These are phyloP conservation scores for Petrolisthes manimaculis DNA, from an alignment of 2,888 invertebrate genomes.

Conservation along the genomic window DNA sequence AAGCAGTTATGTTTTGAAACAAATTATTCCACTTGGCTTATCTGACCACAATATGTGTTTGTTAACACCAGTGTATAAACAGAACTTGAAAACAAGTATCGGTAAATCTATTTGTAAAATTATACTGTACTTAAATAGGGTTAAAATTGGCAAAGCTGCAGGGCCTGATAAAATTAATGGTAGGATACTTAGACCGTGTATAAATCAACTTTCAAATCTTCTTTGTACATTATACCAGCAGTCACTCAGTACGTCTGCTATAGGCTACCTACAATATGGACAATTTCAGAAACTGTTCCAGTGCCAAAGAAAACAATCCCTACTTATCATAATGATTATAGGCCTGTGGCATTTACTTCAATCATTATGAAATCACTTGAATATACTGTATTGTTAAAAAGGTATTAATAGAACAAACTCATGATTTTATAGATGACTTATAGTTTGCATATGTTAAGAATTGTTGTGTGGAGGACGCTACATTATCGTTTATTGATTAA, in stretches of 20 bases:
- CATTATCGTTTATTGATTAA: too few relatives aligned
- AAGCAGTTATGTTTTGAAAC: neutral
- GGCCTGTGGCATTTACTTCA: too few relatives aligned
- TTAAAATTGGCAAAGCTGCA: neutral
- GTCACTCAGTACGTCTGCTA: neutral
- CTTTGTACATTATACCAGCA: neutral
- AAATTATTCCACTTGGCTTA: neutral
- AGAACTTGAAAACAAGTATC: constrained; percentile 10
- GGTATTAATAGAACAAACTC: too few relatives aligned
- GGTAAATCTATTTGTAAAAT: neutral
- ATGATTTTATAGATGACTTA: too few relatives aligned
- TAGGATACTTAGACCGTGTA: neutral
- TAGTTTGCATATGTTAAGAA: too few relatives aligned
- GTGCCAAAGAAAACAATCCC: too few relatives aligned
- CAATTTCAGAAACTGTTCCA: too few relatives aligned
- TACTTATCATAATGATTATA: too few relatives aligned
- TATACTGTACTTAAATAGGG: neutral
- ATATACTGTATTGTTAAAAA: too few relatives aligned
- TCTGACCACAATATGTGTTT: constrained; percentile 21
- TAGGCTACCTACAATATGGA: too few relatives aligned
- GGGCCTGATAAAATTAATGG: constrained; percentile 5
- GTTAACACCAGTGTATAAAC: constrained; percentile 7
- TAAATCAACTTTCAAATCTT: neutral
- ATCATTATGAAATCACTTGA: too few relatives aligned
- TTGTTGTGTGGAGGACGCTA: too few relatives aligned